Conservation (phyloP, 2,113 vertebrate genomes). For the Melospiza melodia region DNA sequence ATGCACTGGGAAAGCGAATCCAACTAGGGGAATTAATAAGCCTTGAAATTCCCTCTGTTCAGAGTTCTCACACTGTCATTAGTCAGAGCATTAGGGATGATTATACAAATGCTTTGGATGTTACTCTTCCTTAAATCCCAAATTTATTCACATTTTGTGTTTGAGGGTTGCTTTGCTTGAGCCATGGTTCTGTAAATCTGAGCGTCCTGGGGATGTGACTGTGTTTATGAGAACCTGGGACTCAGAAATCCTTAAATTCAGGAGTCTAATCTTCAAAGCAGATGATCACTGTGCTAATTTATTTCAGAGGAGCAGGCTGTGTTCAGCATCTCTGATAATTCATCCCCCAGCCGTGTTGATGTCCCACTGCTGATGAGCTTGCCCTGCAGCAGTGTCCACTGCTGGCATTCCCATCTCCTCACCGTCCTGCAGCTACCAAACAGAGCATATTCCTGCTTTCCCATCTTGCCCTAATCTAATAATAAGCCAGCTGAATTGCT, state of each 20-base stretch:
- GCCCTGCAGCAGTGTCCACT: background rate
- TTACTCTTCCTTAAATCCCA: slow-evolving; percentile 68
- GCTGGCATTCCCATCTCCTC: background rate
- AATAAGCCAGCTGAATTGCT: background rate
- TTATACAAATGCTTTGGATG: slow-evolving; percentile 69
- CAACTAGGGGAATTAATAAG: slow-evolving; percentile 78
- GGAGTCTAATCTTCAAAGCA: background rate
- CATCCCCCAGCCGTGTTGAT: background rate
- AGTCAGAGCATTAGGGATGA: slow-evolving; percentile 62
- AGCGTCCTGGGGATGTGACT: background rate
- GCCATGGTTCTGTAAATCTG: background rate
- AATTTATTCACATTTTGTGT: slow-evolving; percentile 56
- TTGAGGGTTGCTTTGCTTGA: slow-evolving; percentile 40
- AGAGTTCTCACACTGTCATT: slow-evolving; percentile 70
- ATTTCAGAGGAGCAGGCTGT: background rate
- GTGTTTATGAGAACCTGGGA: background rate
- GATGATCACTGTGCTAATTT: background rate
- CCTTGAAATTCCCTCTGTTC: slow-evolving; percentile 79
- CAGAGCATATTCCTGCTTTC: background rate
- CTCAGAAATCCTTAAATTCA: background rate
- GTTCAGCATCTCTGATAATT: background rate
- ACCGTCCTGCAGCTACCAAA: background rate
- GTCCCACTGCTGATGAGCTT: background rate
- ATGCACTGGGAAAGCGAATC: slow-evolving; percentile 66
- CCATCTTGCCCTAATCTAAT: background rate